A percentile compares a stretch with the other conserved stretches of the same genome.
These are phyloP conservation scores for Apoda limacodes DNA, from an alignment of 2,888 invertebrate genomes.

Conservation along the genomic window DNA sequence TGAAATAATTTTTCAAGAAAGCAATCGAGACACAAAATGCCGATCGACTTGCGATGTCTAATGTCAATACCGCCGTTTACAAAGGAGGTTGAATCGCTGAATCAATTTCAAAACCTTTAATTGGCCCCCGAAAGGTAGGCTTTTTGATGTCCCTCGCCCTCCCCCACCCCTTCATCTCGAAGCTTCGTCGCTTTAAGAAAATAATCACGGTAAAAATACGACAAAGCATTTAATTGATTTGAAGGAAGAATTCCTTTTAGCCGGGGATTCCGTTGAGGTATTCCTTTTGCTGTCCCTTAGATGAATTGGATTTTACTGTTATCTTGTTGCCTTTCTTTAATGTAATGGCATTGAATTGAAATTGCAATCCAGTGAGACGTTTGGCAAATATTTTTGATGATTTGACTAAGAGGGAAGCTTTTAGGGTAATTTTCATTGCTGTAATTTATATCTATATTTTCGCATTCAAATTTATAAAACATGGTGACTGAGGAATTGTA, in stretches of 20 bases:
- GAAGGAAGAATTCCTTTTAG: conserved; percentile 36
- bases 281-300: no score
- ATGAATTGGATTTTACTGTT: no score
- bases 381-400: no score
- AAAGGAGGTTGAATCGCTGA: conserved; percentile 37
- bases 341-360: no score
- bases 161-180: conserved; percentile 9
- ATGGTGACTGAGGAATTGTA: no score
- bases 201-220: conserved; percentile 45
- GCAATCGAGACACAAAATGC: conserved; percentile 36
- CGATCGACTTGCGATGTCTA: conserved; percentile 31
- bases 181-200: conserved; percentile 34
- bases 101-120: conserved; percentile 63
- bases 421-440: no score
- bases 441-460: no score
- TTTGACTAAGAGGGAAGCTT: no score
- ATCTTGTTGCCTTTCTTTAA: no score
- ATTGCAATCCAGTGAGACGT: no score
- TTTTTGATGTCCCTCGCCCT: conserved; percentile 39
- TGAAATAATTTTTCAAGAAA: conserved; percentile 15
- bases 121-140: conserved; percentile 39
- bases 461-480: no score
- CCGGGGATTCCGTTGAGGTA: no score
- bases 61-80: conserved; percentile 50
- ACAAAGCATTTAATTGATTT: conserved; percentile 60